Evolutionary conservation across 1,140 invertebrate species (phyloP), one percentile per base, ranked within the genome.

Genomic region (Meteorus sp.): DNA sequence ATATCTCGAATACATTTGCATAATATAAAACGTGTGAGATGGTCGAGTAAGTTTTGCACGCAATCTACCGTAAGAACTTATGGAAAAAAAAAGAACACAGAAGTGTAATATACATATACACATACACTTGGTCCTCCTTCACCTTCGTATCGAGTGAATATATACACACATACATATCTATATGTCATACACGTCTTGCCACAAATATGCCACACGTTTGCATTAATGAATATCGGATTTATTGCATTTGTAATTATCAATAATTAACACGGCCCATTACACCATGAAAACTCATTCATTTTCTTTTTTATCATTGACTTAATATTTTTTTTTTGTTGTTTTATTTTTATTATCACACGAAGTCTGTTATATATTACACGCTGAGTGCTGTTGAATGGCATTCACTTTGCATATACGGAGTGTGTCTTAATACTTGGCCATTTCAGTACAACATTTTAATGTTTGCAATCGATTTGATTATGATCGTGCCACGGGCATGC

Each of bases 201-300:
- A 39, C 55, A n/a, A 45, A 44, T 55, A 59, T 57, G 48, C 39
- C 1, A 11, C 56, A 17, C 8, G 25, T 52, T 53, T 29, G 25
- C 20, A 61, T 57, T 57, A 61, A 64, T 66, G 66, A 67, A 69
- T 67, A 67, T 60, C 39, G 43, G 65, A 69, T 69, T 69, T 64
- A 69, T 67, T 69, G 64, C 54, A 56, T 67, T 63, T 63, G 67
- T 69, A 69, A 72, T 71, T 68, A 65, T 66, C 61, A 60, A 63
- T 71, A 72, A 72, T 72, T 68, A 71, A 71, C 44, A 47, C 27
- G 44, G 44, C 1, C 44, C 22, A 47, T 54, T 47, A 45, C 41
- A 54, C 29, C 11, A n/a, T 17, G 7, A 9, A 43, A 43, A 25
- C 39, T 57, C 60, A 61, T 64, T 61, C 57, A 51, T 52, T 59